Evolutionary conservation across 64 coral and sea anemone species (phyloP).

Genomic region (Montipora cactus): DNA sequence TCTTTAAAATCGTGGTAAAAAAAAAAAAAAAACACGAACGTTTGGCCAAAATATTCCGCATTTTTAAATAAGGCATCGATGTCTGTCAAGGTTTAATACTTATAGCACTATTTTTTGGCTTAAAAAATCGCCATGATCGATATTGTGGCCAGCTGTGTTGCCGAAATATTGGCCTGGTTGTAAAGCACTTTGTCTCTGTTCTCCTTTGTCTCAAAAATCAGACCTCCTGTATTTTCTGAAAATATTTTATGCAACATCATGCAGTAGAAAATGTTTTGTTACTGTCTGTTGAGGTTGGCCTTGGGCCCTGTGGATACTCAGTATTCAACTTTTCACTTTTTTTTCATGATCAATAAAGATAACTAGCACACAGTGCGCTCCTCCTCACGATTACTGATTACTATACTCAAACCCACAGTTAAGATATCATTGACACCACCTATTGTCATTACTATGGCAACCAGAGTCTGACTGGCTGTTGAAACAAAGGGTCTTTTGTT

Average conservation of each 20-base stretch:
- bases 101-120: neutral
- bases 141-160: neutral
- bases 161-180: constrained; percentile 7
- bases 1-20: no score
- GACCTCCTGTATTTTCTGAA: neutral
- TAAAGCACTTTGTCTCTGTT: neutral
- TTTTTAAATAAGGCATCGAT: neutral
- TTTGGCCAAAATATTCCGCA: neutral
- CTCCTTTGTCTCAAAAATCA: neutral
- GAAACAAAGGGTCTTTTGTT: no score
- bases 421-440: no score
- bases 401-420: no score
- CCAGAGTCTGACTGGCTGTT: no score
- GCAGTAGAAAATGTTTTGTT: neutral
- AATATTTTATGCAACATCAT: neutral
- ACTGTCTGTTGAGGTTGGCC: neutral
- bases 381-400: no score
- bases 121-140: neutral
- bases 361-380: neutral
- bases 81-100: neutral
- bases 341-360: neutral
- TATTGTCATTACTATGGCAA: no score
- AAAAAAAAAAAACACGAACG: neutral
- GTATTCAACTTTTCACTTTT: neutral
- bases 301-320: neutral